These are phyloP conservation scores for Cephonodes hylas DNA, from an alignment of 2,888 invertebrate genomes.

Conservation along the genomic window DNA sequence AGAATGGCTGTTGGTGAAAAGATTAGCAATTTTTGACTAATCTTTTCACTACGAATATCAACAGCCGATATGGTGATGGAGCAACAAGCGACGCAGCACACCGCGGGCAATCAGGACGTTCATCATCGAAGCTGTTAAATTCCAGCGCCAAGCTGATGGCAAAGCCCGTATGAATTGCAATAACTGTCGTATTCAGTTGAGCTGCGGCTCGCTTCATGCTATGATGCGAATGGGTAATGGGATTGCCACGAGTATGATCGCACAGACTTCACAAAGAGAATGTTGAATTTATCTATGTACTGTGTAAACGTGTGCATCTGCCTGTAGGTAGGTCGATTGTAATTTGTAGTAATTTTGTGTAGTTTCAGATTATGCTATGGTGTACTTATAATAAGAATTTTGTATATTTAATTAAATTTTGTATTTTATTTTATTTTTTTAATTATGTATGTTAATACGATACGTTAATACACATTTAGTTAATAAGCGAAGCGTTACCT, in stretches of 20 bases:
- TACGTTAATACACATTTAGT: conserved; percentile 50
- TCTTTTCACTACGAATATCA: neutral
- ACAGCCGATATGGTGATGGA: conserved; percentile 21
- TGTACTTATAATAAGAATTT: conserved; percentile 17
- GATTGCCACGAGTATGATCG: conserved; percentile 28
- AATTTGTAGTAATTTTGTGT: neutral
- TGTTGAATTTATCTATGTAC: conserved; percentile 2
- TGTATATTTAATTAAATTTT: conserved; percentile 16
- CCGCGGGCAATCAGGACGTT: conserved; percentile 46
- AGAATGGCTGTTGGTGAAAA: conserved; percentile 44
- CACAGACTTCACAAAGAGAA: neutral
- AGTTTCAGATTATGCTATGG: neutral
- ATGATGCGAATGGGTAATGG: conserved; percentile 56
- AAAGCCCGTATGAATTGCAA: conserved; percentile 52
- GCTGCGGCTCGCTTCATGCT: conserved; percentile 62
- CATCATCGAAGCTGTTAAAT: conserved; percentile 57
- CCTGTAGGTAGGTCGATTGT: neutral
- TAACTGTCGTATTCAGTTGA: conserved; percentile 43
- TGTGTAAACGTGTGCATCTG: neutral
- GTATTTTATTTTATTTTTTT: conserved; percentile 33
- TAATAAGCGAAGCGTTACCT: conserved; percentile 67
- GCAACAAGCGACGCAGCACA: conserved; percentile 52
- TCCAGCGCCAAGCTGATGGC: conserved; percentile 59
- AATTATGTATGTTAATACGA: conserved; percentile 40
- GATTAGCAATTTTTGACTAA: neutral